Evolutionary conservation across 2,888 invertebrate species (phyloP).

Genomic region (Sabatieria punctata): DNA sequence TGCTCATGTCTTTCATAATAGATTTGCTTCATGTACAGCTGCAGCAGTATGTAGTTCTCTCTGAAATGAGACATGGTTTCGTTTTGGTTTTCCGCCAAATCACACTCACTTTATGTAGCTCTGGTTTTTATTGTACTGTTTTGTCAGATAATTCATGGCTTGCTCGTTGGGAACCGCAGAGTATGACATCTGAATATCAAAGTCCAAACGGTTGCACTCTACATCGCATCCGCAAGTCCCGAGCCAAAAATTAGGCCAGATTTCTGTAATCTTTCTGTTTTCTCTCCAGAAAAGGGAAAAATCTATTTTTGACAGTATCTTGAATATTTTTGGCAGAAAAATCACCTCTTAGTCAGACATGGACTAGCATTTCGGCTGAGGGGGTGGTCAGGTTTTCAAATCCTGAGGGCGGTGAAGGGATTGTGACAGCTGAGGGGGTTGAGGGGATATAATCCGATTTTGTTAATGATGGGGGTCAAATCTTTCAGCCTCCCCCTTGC

Average conservation of each 20-base stretch:
- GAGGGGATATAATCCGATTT: no score
- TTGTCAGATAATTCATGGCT: neutral
- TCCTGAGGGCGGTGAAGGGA: no score
- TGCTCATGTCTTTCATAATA: slow-evolving; percentile 18
- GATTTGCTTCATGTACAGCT: slow-evolving; percentile 16
- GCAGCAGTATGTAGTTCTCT: slow-evolving; percentile 10
- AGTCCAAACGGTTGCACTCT: slow-evolving; percentile 16
- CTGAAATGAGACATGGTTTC: slow-evolving; percentile 1
- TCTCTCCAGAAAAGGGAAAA: no score
- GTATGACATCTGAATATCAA: slow-evolving; percentile 4
- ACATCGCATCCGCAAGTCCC: slow-evolving; percentile 11
- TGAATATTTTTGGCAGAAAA: no score
- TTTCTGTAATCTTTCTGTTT: no score
- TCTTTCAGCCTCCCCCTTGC: no score
- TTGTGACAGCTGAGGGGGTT: no score
- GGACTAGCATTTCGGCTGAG: no score
- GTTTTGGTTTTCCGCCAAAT: neutral
- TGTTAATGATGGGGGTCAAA: no score
- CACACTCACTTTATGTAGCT: neutral
- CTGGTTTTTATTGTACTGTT: neutral
- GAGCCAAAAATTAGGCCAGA: neutral
- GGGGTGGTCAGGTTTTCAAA: no score
- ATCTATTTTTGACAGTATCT: no score
- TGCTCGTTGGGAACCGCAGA: neutral
- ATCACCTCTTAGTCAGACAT: no score